Conservation (phyloP, 2,888 invertebrate species). For the Agonum fuliginosum region DNA sequence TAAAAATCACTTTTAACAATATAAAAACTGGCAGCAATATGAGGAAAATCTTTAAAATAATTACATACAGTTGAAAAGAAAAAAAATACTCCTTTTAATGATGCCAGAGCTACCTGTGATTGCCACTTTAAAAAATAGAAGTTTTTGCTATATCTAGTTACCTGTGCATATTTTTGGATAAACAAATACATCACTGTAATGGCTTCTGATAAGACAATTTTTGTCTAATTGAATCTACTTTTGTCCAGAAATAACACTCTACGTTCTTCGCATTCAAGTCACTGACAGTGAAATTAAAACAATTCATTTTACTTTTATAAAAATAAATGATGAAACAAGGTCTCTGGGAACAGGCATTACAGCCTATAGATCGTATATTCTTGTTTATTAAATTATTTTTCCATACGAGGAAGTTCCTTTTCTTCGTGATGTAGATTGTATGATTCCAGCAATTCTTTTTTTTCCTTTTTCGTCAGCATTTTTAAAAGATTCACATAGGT, state of each 20-base stretch:
- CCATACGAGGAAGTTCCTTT: background rate
- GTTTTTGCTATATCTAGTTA: too few relatives aligned
- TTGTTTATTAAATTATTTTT: background rate
- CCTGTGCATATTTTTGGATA: too few relatives aligned
- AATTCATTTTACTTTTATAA: constrained; percentile 24
- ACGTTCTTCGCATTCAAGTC: background rate
- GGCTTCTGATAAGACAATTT: too few relatives aligned
- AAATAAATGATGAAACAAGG: background rate
- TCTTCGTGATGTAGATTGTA: constrained; percentile 30
- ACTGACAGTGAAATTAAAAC: background rate
- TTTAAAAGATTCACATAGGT: constrained; percentile 61
- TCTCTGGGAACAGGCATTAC: background rate
- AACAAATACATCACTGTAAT: too few relatives aligned
- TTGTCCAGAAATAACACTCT: background rate
- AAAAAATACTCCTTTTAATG: too few relatives aligned
- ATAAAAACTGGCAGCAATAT: too few relatives aligned
- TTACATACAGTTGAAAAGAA: too few relatives aligned
- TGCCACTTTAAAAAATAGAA: too few relatives aligned
- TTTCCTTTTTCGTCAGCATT: constrained; percentile 61
- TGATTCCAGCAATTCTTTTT: constrained; percentile 45
- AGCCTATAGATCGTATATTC: background rate
- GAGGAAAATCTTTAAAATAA: too few relatives aligned
- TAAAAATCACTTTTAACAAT: too few relatives aligned
- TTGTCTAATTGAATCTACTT: too few relatives aligned
- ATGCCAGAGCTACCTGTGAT: too few relatives aligned